Evolutionary conservation across 2,113 vertebrate species (phyloP), one percentile per base, ranked within the genome.

Genomic region (Cyrtonyx montezumae): DNA sequence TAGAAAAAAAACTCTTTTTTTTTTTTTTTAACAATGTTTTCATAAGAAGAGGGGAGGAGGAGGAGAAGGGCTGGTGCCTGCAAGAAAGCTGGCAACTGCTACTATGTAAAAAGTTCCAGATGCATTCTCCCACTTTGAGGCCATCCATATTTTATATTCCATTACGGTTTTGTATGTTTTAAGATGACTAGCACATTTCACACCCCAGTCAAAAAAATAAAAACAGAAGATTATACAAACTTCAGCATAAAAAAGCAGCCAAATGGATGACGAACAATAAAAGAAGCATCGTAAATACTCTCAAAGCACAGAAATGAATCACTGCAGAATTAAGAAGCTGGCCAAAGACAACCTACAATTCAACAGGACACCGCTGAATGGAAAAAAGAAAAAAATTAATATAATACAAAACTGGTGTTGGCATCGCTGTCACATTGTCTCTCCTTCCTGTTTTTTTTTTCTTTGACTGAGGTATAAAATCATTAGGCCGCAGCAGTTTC

Each of bases 251-350:
- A 80, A 83, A 93, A 71, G 71, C 48, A 91, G 90, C 53, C 91
- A 94, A 95, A 95, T 42, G 63, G 49, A 90, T 1, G 9, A 94
- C 23, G 55, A 93, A 94, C 85, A 95, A 91, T 79, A 81, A 89
- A 96, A 87, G 79, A 92, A 91, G 88, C 69, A 87, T 71, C 32
- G 51, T 53, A 82, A 96, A 90, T 68, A 86, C 26, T 90, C 68
- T 88, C 61, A 90, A 83, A 95, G 69, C 30, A 66, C 48, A 94
- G 74, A 91, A 93, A 90, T 82, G 91, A 93, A 92, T 86, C 58
- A 92, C 71, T 83, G n/a, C 21, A 56, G 73, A 75, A 91, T 32
- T 56, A 84, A 88, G 63, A 92, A 88, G 90, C 0, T 0, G 86
- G 69, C 67, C 26, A 74, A 88, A 93, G 91, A 90, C 84, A 78